Percentiles rank a stretch among this genome's conserved stretches.
Evolutionary conservation across 2,888 invertebrate species (phyloP).

Genomic region (Acleris cristana): DNA sequence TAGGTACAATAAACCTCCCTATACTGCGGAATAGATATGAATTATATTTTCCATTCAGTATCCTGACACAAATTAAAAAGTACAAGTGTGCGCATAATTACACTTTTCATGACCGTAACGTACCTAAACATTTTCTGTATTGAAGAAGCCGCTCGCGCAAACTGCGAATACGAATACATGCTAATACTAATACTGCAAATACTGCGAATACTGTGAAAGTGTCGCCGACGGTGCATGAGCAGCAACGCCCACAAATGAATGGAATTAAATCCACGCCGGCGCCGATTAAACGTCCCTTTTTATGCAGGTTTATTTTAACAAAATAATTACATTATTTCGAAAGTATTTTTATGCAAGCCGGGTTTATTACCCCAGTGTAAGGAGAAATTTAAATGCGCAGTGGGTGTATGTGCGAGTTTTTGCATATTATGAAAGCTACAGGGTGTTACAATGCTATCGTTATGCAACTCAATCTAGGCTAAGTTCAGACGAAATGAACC

Average conservation of each 20-base stretch:
- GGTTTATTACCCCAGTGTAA: not conserved
- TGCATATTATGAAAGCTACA: too few species aligned
- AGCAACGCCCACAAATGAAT: slow-evolving; percentile 14
- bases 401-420: too few species aligned
- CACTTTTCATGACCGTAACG: too few species aligned
- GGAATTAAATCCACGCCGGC: slow-evolving; percentile 20
- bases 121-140: not conserved
- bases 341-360: not conserved
- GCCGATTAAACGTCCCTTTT: slow-evolving; percentile 14
- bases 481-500: too few species aligned
- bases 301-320: not conserved
- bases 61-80: too few species aligned
- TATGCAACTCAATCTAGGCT: too few species aligned
- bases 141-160: slow-evolving; percentile 7
- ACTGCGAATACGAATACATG: not conserved
- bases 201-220: slow-evolving; percentile 4
- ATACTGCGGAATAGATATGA: too few species aligned
- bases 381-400: too few species aligned
- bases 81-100: too few species aligned
- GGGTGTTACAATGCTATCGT: too few species aligned
- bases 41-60: too few species aligned
- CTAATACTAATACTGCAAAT: not conserved
- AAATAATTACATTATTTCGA: not conserved
- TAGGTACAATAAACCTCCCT: too few species aligned
- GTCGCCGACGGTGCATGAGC: slow-evolving; percentile 10